These are phyloP conservation scores for Polyommatus iphigenia DNA, from an alignment of 2,888 invertebrate genomes.

Conservation along the genomic window DNA sequence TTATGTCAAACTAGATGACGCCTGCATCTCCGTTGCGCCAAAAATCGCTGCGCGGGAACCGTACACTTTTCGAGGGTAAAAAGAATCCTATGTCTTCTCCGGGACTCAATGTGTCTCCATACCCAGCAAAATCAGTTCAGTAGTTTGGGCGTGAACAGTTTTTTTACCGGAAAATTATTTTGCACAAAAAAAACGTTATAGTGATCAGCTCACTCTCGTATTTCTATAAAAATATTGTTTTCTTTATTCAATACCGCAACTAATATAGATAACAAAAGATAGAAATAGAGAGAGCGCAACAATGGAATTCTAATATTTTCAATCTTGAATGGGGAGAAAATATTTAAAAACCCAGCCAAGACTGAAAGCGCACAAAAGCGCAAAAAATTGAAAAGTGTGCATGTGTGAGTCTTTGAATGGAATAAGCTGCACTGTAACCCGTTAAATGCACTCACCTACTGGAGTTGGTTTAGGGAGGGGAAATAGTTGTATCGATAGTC, in stretches of 20 bases:
- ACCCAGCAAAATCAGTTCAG: no score
- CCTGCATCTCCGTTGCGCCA: no score
- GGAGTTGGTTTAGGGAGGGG: background rate
- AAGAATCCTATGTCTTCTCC: no score
- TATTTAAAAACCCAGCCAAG: conserved; percentile 45
- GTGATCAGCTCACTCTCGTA: no score
- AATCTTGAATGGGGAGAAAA: background rate
- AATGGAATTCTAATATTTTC: conserved; percentile 12
- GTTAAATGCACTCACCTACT: conserved; percentile 53
- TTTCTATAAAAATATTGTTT: background rate
- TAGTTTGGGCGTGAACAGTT: no score
- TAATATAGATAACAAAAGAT: background rate
- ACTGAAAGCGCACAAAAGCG: conserved; percentile 24
- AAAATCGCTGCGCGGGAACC: no score
- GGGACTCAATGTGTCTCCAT: no score
- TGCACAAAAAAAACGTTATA: no score
- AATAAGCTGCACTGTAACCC: conserved; percentile 46
- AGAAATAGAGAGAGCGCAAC: background rate
- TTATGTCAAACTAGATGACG: no score
- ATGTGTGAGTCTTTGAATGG: conserved; percentile 37
- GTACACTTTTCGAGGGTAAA: no score
- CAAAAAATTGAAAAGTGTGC: conserved; percentile 18
- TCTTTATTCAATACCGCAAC: background rate
- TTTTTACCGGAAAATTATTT: no score
- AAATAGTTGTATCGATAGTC: background rate